Base-by-base conservation (phyloP, 1,140 invertebrate species). In the Geopemphigus sp. region DNA sequence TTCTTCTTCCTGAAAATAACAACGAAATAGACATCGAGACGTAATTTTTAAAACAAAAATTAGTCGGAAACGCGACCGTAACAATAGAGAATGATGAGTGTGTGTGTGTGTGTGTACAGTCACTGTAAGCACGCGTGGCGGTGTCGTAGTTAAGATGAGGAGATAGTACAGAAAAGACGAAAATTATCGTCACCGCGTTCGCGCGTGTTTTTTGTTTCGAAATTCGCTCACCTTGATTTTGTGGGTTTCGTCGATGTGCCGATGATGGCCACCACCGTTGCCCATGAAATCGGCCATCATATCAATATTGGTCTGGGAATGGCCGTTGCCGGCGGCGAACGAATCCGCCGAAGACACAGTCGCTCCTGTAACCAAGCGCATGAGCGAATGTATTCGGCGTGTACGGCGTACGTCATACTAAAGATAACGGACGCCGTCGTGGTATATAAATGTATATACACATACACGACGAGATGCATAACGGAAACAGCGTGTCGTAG, bases 261-360 rank as follows among this genome's bases (percentile, higher is more conserved):
- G 74, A 17, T 61, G 56, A 39, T 39, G 32, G 32, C 8, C 32
- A 4, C 32, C 32, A 8, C 32, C 8, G 50, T 24, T 47, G 19
- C 24, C 17, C 39, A 78, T 50, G 32, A 63, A 78, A n/a, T 78
- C 57, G 0, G 74, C 74, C 74, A 78, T 78, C 22, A 57, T 57
- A 14, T 78, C 74, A 12, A 61, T 59, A 39, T 57, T 12, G 12
- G 26, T 4, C 32, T 76, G 73, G 29, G 74, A 47, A 29, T 78
- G 74, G 22, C 24, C 45, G 74, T 59, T 50, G 24, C 19, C 17
- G 8, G 57, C 17, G 8, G 57, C 32, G 24, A 59, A 53, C 22
- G 74, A 63, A 47, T 78, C 74, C 4, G 22, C 74, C 22, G 74
- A 63, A 63, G 74, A 78, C 39, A 57, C 50, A 5, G 74, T 17